Conservation (phyloP, 2,797 vertebrate species). For the Acanthurus leucopareius region DNA sequence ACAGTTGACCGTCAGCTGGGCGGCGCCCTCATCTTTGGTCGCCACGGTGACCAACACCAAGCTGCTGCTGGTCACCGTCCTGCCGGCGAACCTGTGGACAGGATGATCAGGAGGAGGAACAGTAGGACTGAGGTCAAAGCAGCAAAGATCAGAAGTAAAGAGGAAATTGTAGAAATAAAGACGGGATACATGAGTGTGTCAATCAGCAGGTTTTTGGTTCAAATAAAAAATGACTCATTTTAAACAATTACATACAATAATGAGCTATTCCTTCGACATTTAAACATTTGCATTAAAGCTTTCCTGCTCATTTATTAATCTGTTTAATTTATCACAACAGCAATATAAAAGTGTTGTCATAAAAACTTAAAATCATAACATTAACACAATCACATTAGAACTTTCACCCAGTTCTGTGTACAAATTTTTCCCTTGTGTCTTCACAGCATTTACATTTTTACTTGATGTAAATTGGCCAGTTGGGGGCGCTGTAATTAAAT, state of each 20-base stretch:
- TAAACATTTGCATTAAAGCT: background rate
- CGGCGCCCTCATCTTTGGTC: constrained; percentile 78
- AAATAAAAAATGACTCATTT: background rate
- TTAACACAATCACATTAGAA: background rate
- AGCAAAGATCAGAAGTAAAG: constrained; percentile 68
- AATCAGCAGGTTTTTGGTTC: background rate
- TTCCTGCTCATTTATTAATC: background rate
- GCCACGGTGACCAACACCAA: constrained; percentile 94
- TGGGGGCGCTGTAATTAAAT: background rate
- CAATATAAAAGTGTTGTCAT: background rate
- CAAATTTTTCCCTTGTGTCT: background rate
- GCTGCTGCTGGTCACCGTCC: constrained; percentile 92
- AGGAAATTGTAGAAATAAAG: constrained; percentile 59
- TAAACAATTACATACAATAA: background rate
- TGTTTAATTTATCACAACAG: background rate
- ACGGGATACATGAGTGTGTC: constrained; percentile 16
- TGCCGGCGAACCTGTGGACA: constrained; percentile 91
- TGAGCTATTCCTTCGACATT: background rate
- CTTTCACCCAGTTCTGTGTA: background rate
- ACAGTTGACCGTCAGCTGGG: constrained; percentile 94
- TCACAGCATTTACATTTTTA: background rate
- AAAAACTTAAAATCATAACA: background rate
- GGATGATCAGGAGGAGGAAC: constrained; percentile 72
- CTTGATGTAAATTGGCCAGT: background rate
- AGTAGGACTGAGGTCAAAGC: constrained; percentile 83